Conservation (phyloP, 2,888 invertebrate species). For the Perithous albicinctus region DNA sequence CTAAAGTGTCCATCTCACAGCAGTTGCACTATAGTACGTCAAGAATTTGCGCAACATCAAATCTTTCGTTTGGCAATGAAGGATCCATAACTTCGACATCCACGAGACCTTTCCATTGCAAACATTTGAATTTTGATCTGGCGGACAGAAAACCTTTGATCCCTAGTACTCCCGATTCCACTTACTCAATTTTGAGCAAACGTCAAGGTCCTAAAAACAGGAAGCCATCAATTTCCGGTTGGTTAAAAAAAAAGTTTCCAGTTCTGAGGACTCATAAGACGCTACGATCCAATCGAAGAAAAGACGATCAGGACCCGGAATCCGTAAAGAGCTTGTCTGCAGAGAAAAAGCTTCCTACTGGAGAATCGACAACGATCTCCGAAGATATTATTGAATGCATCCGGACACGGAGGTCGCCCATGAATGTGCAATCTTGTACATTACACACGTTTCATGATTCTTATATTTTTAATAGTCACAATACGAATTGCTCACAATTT, state of each 20-base stretch:
- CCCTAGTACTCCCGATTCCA: background rate
- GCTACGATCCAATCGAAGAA: background rate
- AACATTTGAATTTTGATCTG: background rate
- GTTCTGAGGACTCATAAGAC: slow-evolving; percentile 12
- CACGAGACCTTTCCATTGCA: background rate
- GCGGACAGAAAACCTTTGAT: background rate
- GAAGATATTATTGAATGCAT: slow-evolving; percentile 12
- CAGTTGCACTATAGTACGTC: background rate
- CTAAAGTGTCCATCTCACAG: too few species aligned
- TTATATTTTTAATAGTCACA: background rate
- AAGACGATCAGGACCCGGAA: background rate
- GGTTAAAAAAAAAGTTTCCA: too few species aligned
- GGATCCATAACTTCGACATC: background rate
- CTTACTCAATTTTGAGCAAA: background rate
- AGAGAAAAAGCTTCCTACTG: background rate
- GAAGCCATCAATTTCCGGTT: too few species aligned
- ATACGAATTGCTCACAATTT: background rate
- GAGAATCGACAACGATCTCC: slow-evolving; percentile 58
- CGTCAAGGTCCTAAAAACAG: background rate
- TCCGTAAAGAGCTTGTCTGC: slow-evolving; percentile 5
- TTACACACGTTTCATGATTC: slow-evolving; percentile 18
- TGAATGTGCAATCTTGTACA: background rate
- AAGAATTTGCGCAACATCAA: background rate
- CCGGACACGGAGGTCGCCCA: slow-evolving; percentile 25
- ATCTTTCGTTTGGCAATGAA: background rate